phyloP scores from a whole-genome alignment of 2,113 vertebrate genomes.

The Neogobius melanostomus region DNA sequence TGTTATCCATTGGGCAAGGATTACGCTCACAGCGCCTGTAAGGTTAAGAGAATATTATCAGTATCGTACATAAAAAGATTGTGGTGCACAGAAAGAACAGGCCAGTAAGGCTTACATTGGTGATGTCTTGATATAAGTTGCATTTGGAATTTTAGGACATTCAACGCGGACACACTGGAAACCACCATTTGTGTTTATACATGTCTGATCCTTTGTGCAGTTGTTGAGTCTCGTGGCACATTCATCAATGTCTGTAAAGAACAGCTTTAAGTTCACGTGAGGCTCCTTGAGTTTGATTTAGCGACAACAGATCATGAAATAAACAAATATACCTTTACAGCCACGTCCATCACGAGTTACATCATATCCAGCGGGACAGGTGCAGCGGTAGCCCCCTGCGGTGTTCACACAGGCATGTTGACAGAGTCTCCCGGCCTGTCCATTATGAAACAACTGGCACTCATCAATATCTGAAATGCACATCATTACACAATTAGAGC shows the following conservation, averaged over 20 bases:
- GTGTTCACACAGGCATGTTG: conserved; percentile 84
- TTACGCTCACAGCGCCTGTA: conserved; percentile 87
- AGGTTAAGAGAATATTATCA: background rate
- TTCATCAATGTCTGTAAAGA: conserved; percentile 81
- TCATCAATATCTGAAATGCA: conserved; percentile 84
- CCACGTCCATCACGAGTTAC: conserved; percentile 73
- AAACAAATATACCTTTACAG: conserved; percentile 77
- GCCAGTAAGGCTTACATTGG: conserved; percentile 75
- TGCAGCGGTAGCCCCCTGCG: conserved; percentile 83
- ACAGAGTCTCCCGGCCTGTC: conserved; percentile 78
- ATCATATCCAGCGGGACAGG: conserved; percentile 83
- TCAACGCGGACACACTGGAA: conserved; percentile 82
- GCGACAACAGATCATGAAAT: background rate
- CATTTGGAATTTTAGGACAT: conserved; percentile 78
- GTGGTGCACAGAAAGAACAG: background rate
- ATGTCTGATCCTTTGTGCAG: conserved; percentile 81
- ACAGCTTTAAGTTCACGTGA: background rate
- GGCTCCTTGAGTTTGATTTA: too few relatives aligned
- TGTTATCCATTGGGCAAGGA: conserved; percentile 83
- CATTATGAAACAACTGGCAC: conserved; percentile 84
- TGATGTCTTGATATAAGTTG: conserved; percentile 84
- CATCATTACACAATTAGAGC: conserved; percentile 5
- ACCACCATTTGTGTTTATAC: conserved; percentile 84
- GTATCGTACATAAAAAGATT: too few relatives aligned
- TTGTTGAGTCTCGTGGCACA: conserved; percentile 79